Conservation (phyloP, 1,140 invertebrate genomes). For the Aphaenogaster floridana region DNA sequence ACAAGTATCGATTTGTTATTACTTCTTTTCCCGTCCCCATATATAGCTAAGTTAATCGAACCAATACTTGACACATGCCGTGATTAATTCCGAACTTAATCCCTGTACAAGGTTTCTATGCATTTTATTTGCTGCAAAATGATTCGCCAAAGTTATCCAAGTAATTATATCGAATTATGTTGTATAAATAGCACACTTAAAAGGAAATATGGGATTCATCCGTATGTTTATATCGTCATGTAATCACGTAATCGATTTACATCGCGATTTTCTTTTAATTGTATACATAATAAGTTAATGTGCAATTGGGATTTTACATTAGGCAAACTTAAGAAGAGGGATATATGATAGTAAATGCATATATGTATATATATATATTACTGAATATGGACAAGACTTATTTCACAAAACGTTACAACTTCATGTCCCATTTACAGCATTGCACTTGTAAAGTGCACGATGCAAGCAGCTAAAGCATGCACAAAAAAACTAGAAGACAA, state of each 20-base stretch:
- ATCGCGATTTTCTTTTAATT: slow-evolving; percentile 8
- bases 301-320: slow-evolving; percentile 43
- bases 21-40: background rate
- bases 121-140: slow-evolving; percentile 5
- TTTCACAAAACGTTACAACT: slow-evolving; percentile 61
- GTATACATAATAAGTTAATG: slow-evolving; percentile 14
- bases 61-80: background rate
- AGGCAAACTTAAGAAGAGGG: slow-evolving; percentile 46
- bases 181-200: background rate
- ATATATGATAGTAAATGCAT: slow-evolving; percentile 8
- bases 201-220: background rate
- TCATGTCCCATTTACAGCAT: slow-evolving; percentile 65
- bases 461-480: slow-evolving; percentile 83
- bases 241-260: background rate
- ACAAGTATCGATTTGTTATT: background rate
- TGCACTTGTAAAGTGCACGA: slow-evolving; percentile 70
- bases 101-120: background rate
- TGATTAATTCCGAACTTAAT: slow-evolving; percentile 8
- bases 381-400: slow-evolving; percentile 58
- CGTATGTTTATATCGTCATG: background rate
- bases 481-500: slow-evolving; percentile 80
- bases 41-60: background rate
- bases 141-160: background rate
- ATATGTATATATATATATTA: slow-evolving; percentile 47
- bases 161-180: slow-evolving; percentile 10